Conservation (phyloP, 2,888 invertebrate genomes). For the Torymus aiolomorphi region DNA sequence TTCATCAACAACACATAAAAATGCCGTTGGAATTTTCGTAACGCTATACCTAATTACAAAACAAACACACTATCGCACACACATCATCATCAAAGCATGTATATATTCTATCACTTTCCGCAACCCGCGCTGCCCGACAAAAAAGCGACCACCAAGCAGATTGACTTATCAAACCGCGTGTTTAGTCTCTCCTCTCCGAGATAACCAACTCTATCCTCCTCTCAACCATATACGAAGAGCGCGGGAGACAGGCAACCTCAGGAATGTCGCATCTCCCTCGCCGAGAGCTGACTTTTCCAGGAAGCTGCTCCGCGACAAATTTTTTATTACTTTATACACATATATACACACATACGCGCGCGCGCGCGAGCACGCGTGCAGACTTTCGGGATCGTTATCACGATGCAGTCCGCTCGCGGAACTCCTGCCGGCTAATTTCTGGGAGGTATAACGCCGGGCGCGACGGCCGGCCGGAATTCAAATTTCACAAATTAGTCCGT, state of each 20-base stretch:
- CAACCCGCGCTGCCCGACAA: no score
- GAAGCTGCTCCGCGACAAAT: constrained; percentile 40
- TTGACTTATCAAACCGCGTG: no score
- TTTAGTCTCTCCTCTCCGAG: no score
- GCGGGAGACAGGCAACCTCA: neutral
- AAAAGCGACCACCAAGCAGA: no score
- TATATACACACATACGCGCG: no score
- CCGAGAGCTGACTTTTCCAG: constrained; percentile 35
- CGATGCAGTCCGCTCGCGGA: constrained; percentile 25
- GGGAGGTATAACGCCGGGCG: constrained; percentile 41
- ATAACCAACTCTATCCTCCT: neutral
- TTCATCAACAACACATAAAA: no score
- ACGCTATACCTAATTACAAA: no score
- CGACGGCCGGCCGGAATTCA: constrained; percentile 70
- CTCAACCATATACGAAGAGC: neutral
- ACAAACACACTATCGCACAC: no score
- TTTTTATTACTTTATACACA: constrained; percentile 27
- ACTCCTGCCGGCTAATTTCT: constrained; percentile 32
- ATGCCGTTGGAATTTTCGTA: no score
- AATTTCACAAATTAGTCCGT: constrained; percentile 75
- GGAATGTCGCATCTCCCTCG: neutral
- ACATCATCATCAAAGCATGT: no score
- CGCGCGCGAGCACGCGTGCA: neutral
- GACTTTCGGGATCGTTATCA: constrained; percentile 11
- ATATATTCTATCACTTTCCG: no score